Evolutionary conservation across 2,797 vertebrate genomes (phyloP), one percentile per base, ranked within the genome.

Genomic region (Atherinosoma microstoma): DNA sequence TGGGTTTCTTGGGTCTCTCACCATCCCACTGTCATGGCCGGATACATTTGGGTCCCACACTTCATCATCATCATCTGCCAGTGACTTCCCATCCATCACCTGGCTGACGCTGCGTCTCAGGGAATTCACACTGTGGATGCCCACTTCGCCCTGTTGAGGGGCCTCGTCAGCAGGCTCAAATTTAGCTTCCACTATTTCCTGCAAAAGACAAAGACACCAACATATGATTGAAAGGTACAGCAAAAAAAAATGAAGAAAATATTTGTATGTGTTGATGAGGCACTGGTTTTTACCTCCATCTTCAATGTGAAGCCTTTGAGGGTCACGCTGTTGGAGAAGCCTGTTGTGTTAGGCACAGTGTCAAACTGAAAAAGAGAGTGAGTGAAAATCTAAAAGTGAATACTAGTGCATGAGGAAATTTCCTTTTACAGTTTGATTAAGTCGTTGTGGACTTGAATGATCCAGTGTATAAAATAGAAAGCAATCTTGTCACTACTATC

Each of bases 221-320:
- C 8, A 22, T 7, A 30, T 54, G 18, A 22, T 20, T 4, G 2
- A n/a, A n/a, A 38, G 2, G 30, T 3, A n/a, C 13, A 54, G 7
- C 6, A 22, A 13, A 29, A 58, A 2, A 35, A 30, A 8, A 8
- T 13, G 1, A 27, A 27, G 2, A 27, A 27, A 27, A 27, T 27
- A 36, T 67, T 24, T 2, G 0, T 16, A 30, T 36, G 20, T 22
- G 12, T 47, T n/a, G 16, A 22, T 30, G 9, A 24, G 49, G 56
- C 2, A 0, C 34, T 11, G 13, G 16, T 3, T 22, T 63, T 71
- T 94, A 99, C 98, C 97, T 99, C 98, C 1, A 94, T 89, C 89
- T 95, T 96, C 92, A 94, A 93, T 12, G 95, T 97, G 93, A 97
- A 99, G 75, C 96, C 96, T 89, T 98, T 99, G 38, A 99, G 96